These are phyloP conservation scores for Myotis planiceps DNA, from an alignment of 2,797 vertebrate species.

Conservation along the genomic window DNA sequence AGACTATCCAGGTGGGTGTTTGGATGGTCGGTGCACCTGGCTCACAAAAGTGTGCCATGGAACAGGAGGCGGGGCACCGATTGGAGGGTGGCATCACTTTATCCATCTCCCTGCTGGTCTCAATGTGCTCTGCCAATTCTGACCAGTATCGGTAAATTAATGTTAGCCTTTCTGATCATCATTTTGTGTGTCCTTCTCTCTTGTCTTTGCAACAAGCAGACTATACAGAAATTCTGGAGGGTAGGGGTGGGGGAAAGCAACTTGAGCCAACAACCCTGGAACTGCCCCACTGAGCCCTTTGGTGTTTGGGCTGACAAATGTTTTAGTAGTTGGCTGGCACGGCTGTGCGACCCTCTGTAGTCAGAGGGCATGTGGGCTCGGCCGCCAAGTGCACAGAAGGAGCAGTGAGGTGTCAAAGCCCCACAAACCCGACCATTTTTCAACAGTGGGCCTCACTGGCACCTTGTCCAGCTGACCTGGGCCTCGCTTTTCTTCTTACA, in stretches of 20 bases:
- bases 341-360: rapidly evolving
- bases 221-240: background rate
- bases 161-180: background rate
- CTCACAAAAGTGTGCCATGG: rapidly evolving
- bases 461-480: background rate
- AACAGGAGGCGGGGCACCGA: background rate
- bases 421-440: background rate
- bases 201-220: background rate
- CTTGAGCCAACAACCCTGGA: background rate
- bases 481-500: background rate
- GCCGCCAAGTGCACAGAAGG: background rate
- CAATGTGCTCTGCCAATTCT: rapidly evolving
- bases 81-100: background rate
- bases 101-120: background rate
- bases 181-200: background rate
- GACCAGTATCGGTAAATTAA: background rate
- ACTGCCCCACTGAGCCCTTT: background rate
- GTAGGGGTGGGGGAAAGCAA: background rate
- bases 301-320: background rate
- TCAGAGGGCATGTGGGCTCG: rapidly evolving
- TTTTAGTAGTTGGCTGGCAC: background rate
- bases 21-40: rapidly evolving
- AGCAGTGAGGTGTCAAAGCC: slow-evolving; percentile 4
- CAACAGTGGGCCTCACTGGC: background rate
- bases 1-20: rapidly evolving